Evolutionary conservation across 2,888 invertebrate species (phyloP), one percentile per base, ranked within the genome.

Genomic region (Torymus tubicola): DNA sequence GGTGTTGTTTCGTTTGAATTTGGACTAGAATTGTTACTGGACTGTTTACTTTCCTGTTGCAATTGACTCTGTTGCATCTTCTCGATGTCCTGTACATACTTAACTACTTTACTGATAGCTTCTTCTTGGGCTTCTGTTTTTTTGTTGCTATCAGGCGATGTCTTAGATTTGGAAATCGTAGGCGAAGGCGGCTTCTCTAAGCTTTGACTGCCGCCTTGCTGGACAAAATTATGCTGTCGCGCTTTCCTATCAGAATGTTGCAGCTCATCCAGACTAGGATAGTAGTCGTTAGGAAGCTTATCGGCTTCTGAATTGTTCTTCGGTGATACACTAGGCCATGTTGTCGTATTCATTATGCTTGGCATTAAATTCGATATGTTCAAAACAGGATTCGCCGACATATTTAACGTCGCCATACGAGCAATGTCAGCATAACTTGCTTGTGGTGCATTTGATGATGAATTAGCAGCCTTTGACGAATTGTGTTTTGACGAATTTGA

Each of bases 371-470:
- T 86, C 18, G 90, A 86, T 76, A 89, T 87, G 70, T 88, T 88
- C 61, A 89, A 80, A 60, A 87, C 87, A 8, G 88, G 86, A 78
- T 83, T 88, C 12, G 88, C 86, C 18, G 89, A 85, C 83, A 89
- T 87, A 69, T 90, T 90, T 31, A 90, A 88, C 24, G 89, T 89
- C 16, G 91, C 91, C 86, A 92, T 93, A 85, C 95, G 93, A 72
- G 96, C 95, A 86, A 96, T 96, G 87, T 96, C 96, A 0, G 96
- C 96, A 91, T 96, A 97, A 14, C 96, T 96, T 65, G 93, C 94
- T 87, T 92, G 92, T 14, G 92, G 92, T 58, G 93, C 90, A 77
- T 90, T 90, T 87, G 92, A 85, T 86, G 91, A 86, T 84, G 90
- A 86, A 84, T 87, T 83, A 85, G 90, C 83, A 68, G 86, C 87